Conservation (phyloP, 2,113 vertebrate species). For the Myanophis thanlyinensis region DNA sequence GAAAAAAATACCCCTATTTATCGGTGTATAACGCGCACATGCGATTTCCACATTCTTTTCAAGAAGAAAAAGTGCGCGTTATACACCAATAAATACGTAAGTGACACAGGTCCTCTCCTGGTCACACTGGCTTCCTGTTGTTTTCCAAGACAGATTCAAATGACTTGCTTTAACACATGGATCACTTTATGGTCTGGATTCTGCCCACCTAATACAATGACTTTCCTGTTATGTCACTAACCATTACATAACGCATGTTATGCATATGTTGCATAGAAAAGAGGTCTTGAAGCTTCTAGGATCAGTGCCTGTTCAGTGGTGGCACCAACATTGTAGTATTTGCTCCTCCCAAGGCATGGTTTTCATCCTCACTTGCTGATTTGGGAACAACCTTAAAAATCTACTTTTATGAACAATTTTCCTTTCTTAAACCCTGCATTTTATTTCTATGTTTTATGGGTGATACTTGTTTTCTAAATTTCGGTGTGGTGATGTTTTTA, state of each 20-base stretch:
- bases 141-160: background rate
- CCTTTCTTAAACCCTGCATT: background rate
- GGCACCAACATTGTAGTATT: background rate
- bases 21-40: too few relatives aligned
- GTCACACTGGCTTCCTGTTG: background rate
- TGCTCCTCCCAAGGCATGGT: background rate
- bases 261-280: background rate
- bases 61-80: too few relatives aligned
- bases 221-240: background rate
- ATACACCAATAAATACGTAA: background rate
- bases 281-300: background rate
- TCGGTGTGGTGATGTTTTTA: background rate
- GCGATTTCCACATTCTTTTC: too few relatives aligned
- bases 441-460: background rate
- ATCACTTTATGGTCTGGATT: background rate
- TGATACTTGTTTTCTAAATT: background rate
- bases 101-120: background rate
- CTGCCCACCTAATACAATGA: background rate
- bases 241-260: too few relatives aligned
- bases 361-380: background rate
- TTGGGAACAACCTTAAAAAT: background rate
- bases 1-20: too few relatives aligned
- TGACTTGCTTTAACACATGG: background rate
- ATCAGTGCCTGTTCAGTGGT: background rate
- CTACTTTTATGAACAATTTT: background rate